A percentile compares a stretch with the other conserved stretches of the same genome.
These are phyloP conservation scores for Biston betularia DNA, from an alignment of 2,888 invertebrate genomes.

Conservation along the genomic window DNA sequence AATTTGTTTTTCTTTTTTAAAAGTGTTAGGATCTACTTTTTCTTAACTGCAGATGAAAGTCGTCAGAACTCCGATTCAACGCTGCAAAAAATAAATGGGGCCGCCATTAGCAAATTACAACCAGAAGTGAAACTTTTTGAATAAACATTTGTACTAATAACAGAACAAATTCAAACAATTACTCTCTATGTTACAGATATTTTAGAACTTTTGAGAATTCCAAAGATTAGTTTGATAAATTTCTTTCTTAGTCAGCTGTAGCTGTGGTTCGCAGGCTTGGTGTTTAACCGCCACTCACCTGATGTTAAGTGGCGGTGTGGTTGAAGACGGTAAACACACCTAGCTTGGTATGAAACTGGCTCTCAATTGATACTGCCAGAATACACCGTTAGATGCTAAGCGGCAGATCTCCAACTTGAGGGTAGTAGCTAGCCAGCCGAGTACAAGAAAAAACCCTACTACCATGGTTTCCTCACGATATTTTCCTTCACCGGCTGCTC, in stretches of 20 bases:
- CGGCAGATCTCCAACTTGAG: too few relatives aligned
- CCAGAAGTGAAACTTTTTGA: conserved; percentile 36
- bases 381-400: too few relatives aligned
- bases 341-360: too few relatives aligned
- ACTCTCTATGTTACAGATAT: conserved; percentile 31
- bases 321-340: too few relatives aligned
- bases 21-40: not conserved
- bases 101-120: conserved; percentile 23
- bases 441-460: too few relatives aligned
- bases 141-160: conserved; percentile 36
- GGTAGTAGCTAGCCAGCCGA: too few relatives aligned
- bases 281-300: too few relatives aligned
- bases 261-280: too few relatives aligned
- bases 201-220: conserved; percentile 34
- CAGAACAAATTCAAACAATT: conserved; percentile 28
- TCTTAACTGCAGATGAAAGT: not conserved
- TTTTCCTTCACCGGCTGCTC: too few relatives aligned
- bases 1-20: not conserved
- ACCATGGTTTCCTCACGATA: too few relatives aligned
- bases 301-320: too few relatives aligned
- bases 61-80: not conserved
- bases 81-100: conserved; percentile 1
- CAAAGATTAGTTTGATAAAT: conserved; percentile 37
- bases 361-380: too few relatives aligned
- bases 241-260: not conserved